Evolutionary conservation across 2,797 vertebrate species (phyloP).

Genomic region (Buphagus erythrorhynchus): DNA sequence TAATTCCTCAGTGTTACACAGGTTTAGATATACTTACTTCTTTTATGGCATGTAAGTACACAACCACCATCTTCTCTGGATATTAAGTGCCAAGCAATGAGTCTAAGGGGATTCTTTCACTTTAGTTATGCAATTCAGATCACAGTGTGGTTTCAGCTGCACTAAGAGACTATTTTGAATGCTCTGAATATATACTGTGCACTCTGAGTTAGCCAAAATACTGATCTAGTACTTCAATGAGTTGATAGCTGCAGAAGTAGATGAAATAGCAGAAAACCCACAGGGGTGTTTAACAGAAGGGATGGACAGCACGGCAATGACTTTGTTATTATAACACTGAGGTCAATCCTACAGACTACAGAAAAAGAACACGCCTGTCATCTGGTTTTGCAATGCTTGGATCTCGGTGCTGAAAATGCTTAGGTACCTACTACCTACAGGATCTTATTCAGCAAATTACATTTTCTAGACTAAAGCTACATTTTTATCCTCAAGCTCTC

Average conservation of each 20-base stretch:
- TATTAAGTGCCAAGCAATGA: not conserved
- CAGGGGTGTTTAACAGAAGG: not conserved
- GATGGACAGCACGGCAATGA: fast-evolving
- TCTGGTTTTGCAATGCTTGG: not conserved
- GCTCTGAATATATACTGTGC: not conserved
- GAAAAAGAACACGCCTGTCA: not conserved
- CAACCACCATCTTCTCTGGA: not conserved
- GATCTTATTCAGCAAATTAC: not conserved
- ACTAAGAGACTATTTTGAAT: not conserved
- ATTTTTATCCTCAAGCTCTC: not conserved
- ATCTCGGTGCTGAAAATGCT: not conserved
- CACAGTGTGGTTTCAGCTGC: not conserved
- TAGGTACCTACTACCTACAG: not conserved
- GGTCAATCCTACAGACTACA: not conserved
- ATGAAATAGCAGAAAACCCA: not conserved
- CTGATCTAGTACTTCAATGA: not conserved
- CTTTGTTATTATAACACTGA: not conserved
- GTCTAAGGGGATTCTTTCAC: not conserved
- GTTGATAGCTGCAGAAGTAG: not conserved
- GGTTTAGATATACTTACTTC: not conserved
- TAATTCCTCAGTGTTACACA: not conserved
- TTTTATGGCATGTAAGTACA: not conserved
- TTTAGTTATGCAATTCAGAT: not conserved
- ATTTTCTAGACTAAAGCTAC: not conserved
- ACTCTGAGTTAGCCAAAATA: not conserved